Evolutionary conservation across 2,797 vertebrate species (phyloP), one percentile per base, ranked within the genome.

Genomic region (Gymnothorax javanicus): DNA sequence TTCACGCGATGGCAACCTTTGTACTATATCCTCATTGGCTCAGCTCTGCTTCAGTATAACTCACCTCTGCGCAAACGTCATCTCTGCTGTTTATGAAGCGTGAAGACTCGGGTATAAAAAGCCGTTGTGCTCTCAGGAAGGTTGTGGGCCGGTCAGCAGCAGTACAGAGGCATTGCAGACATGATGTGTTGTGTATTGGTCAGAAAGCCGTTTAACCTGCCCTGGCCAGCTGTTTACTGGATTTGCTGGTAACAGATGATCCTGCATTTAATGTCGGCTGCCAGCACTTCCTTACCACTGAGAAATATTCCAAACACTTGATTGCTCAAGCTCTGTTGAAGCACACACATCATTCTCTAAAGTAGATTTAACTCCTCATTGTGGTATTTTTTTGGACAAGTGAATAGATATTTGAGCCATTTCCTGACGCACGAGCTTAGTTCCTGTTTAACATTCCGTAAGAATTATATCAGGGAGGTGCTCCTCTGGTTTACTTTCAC

Each of bases 401-500:
- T 23, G 27, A 84, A 84, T 87, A 23, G 50, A 84, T 64, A 83
- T 50, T 83, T 57, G 7, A 33, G 83, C 71, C 75, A 79, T 79
- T 79, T 52, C 75, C 83, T 84, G 57, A n/a, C 43, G 83, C 27
- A 62, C 50, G 15, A 84, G 83, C 83, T 60, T 62, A 62, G 15
- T 84, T 84, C 83, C 58, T 79, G 75, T 79, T 52, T 23, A 43
- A 84, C 27, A 62, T 62, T 60, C 17, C 20, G 20, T 64, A 83
- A 83, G 58, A 59, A 83, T 60, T 58, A 27, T 27, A 83, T 27
- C 23, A 54, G 82, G 59, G 58, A 60, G 82, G 82, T 59, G 54
- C 71, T 84, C 33, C 23, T 7, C 58, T 85, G 84, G 57, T 90
- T 91, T 85, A 86, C 88, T 88, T 88, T 82, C 69, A 84, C 64